These are phyloP conservation scores for Stictonetta naevosa DNA, from an alignment of 2,113 vertebrate species.

Conservation along the genomic window DNA sequence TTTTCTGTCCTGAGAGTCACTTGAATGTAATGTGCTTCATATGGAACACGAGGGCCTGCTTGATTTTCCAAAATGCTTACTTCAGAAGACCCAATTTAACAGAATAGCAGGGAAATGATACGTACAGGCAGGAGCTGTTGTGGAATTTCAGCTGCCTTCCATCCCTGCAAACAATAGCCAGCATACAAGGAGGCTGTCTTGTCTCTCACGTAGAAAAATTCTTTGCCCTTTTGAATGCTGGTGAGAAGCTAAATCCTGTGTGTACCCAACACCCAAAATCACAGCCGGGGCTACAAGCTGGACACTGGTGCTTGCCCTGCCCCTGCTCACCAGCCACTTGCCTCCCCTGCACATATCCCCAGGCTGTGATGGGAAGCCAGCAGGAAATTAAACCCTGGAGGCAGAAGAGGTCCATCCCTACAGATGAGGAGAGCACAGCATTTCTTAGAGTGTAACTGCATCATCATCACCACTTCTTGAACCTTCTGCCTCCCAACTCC, in stretches of 20 bases:
- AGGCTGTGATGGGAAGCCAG: background rate
- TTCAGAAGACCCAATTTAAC: conserved; percentile 27
- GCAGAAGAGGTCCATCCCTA: background rate
- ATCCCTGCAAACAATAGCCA: background rate
- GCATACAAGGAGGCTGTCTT: background rate
- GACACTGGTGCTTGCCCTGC: rapidly evolving
- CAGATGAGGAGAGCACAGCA: background rate
- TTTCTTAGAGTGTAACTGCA: background rate
- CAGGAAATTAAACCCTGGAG: background rate
- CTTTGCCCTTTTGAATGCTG: background rate
- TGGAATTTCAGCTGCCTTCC: background rate
- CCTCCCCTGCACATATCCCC: background rate
- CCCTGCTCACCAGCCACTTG: background rate
- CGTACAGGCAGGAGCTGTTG: background rate
- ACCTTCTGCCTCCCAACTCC: background rate
- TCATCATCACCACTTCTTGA: background rate
- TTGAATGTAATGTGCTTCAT: conserved; percentile 1
- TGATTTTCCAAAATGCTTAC: conserved; percentile 21
- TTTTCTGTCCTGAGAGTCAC: background rate
- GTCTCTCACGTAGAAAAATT: rapidly evolving
- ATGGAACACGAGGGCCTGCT: background rate
- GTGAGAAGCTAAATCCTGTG: background rate
- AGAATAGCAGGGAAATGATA: background rate
- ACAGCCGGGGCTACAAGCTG: background rate
- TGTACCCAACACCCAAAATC: background rate